These are phyloP conservation scores for Drosophila sproati DNA, from an alignment of 1,140 invertebrate species.

Conservation along the genomic window DNA sequence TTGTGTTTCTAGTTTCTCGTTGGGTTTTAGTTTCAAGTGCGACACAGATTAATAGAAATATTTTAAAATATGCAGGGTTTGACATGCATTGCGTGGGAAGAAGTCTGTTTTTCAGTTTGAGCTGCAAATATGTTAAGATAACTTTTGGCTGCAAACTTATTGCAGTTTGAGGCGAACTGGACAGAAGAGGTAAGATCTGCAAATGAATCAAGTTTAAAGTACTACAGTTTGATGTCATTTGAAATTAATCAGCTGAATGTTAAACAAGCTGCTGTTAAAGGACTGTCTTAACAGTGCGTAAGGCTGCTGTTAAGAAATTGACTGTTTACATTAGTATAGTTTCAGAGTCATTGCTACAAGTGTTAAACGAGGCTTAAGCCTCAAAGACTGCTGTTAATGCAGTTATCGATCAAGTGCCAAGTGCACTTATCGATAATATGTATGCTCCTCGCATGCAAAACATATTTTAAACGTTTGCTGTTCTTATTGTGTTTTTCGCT, in stretches of 20 bases:
- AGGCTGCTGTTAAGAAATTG: too few species aligned
- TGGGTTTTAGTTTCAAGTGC: conserved; percentile 23
- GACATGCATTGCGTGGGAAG: neutral
- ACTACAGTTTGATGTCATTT: too few species aligned
- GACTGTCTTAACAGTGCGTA: too few species aligned
- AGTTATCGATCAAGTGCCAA: neutral
- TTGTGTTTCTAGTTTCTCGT: conserved; percentile 34
- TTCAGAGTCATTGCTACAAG: neutral
- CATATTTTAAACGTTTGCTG: conserved; percentile 2
- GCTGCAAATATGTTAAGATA: neutral
- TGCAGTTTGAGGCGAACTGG: neutral
- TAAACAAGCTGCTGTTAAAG: too few species aligned
- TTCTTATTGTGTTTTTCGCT: conserved; percentile 13
- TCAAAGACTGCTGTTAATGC: neutral
- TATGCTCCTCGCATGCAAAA: neutral
- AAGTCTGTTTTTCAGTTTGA: neutral
- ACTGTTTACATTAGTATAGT: neutral
- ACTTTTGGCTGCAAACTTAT: neutral
- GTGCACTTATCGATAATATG: neutral
- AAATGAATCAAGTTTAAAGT: too few species aligned
- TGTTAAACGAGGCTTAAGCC: neutral
- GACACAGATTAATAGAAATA: conserved; percentile 24
- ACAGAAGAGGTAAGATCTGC: too few species aligned
- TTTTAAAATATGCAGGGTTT: neutral
- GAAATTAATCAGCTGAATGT: too few species aligned